Evolutionary conservation across 2,888 invertebrate genomes (phyloP).

Genomic region (Sinodicranocentrus sp.): DNA sequence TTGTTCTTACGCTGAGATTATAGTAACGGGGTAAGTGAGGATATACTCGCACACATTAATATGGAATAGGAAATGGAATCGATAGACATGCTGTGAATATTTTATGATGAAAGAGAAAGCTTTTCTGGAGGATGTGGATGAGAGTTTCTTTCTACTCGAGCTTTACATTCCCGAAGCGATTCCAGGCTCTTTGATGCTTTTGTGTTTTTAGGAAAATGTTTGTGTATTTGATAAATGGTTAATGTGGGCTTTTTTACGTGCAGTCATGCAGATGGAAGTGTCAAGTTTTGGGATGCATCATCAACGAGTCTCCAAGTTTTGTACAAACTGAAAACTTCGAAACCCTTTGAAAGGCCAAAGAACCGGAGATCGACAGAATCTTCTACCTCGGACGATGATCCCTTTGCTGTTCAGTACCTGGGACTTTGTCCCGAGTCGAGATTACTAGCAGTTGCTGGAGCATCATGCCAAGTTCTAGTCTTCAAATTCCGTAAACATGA

Average conservation of each 20-base stretch:
- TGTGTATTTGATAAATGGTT: not conserved
- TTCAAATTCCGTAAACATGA: conserved; percentile 98
- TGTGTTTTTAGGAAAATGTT: too few species aligned
- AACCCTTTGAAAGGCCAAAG: conserved; percentile 88
- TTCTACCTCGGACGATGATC: conserved; percentile 85
- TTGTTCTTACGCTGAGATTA: conserved; percentile 98
- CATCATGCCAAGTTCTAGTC: conserved; percentile 94
- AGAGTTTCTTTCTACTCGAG: too few species aligned
- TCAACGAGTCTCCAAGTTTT: conserved; percentile 96
- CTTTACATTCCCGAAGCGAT: too few species aligned
- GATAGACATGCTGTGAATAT: conserved; percentile 22
- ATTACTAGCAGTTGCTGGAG: conserved; percentile 92
- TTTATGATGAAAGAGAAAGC: too few species aligned
- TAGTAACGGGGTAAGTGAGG: conserved; percentile 92
- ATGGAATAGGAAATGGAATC: conserved; percentile 46
- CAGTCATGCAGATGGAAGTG: conserved; percentile 98
- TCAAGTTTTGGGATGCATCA: conserved; percentile 99
- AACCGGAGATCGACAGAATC: conserved; percentile 71
- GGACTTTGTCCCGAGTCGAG: conserved; percentile 96
- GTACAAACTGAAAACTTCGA: conserved; percentile 98
- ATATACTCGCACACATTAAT: not conserved
- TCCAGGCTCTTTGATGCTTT: too few species aligned
- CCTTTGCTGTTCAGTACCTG: conserved; percentile 93
- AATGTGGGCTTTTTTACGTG: conserved; percentile 62
- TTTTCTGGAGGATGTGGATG: too few species aligned